Percentiles rank a stretch among this genome's conserved stretches.
Conservation (phyloP, 2,888 invertebrate genomes). For the Mythimna vitellina region DNA sequence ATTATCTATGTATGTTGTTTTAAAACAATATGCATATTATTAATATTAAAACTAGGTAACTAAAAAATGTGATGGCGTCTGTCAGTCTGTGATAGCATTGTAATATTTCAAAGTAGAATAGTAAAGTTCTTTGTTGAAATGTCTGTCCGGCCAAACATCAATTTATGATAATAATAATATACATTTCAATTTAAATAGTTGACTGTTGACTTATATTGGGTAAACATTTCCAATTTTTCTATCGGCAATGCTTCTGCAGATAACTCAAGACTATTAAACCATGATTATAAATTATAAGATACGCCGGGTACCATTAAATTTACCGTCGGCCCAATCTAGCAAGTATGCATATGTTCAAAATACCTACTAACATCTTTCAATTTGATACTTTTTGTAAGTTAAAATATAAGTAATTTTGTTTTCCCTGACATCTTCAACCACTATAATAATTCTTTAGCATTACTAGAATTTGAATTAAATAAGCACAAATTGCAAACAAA, state of each 20-base stretch:
- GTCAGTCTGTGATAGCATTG: not conserved
- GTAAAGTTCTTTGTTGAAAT: not conserved
- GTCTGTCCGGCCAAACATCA: not conserved
- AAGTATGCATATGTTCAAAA: too few relatives aligned
- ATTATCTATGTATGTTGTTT: constrained; percentile 20
- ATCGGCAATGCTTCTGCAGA: not conserved
- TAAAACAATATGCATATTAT: constrained; percentile 23
- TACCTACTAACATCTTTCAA: too few relatives aligned
- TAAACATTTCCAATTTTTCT: not conserved
- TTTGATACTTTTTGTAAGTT: too few relatives aligned
- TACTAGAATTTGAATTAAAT: not conserved
- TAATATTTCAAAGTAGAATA: not conserved
- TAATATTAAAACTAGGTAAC: not conserved
- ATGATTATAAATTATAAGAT: not conserved
- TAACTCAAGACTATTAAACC: not conserved
- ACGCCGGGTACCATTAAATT: too few relatives aligned
- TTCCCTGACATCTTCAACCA: too few relatives aligned
- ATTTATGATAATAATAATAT: not conserved
- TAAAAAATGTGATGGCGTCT: not conserved
- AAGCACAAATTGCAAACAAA: constrained; percentile 29
- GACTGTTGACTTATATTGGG: not conserved
- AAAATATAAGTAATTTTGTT: too few relatives aligned
- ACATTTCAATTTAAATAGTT: not conserved
- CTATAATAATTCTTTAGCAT: not conserved
- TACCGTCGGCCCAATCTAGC: too few relatives aligned